Conservation (phyloP, 2,797 vertebrate species). For the Enteromius argenteus region DNA sequence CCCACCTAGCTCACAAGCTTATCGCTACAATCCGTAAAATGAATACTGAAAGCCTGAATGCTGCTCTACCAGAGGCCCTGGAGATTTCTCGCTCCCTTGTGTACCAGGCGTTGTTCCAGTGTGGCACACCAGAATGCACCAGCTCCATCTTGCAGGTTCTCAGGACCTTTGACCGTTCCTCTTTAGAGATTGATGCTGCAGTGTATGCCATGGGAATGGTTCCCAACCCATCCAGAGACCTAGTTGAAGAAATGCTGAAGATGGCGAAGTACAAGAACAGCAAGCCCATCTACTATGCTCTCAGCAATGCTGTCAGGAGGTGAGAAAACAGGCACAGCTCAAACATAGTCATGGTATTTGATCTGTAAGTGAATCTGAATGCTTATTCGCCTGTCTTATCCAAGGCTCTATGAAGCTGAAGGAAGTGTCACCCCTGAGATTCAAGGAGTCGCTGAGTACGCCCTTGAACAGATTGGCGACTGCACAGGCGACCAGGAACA, state of each 20-base stretch:
- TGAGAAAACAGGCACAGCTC: constrained; percentile 64
- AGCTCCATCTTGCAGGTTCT: constrained; percentile 87
- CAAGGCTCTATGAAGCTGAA: constrained; percentile 82
- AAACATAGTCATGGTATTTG: not conserved
- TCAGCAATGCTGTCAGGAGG: constrained; percentile 90
- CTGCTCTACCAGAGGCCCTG: constrained; percentile 82
- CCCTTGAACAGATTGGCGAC: constrained; percentile 82
- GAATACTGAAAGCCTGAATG: constrained; percentile 76
- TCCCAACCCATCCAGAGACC: constrained; percentile 83
- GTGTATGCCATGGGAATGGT: constrained; percentile 88
- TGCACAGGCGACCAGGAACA: constrained; percentile 85
- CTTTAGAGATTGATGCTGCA: constrained; percentile 80
- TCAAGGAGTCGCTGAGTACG: constrained; percentile 82
- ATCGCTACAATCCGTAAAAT: constrained; percentile 86
- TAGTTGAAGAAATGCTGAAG: constrained; percentile 86
- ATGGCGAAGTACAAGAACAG: constrained; percentile 86
- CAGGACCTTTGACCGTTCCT: constrained; percentile 75
- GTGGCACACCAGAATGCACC: constrained; percentile 91
- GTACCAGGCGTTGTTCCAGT: constrained; percentile 90
- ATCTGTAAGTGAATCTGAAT: not conserved
- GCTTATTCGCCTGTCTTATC: constrained; percentile 15
- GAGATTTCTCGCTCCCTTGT: constrained; percentile 80
- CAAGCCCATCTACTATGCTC: constrained; percentile 88
- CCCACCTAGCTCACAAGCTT: constrained; percentile 85
- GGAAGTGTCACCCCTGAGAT: constrained; percentile 81